Conservation (phyloP, 1,140 invertebrate species). For the Panagrolaimus sp. region DNA sequence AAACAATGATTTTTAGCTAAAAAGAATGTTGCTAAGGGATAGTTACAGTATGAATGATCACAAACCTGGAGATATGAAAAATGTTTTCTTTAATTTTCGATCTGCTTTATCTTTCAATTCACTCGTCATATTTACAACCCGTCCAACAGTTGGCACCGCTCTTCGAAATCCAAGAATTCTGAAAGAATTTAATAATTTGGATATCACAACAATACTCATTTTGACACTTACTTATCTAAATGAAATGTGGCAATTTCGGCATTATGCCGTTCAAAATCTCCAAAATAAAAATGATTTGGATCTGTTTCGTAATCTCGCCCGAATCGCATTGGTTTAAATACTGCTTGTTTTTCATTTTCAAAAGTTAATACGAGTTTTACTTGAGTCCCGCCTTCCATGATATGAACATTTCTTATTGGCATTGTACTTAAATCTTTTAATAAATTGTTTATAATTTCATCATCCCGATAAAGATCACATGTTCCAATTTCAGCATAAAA, state of each 20-base stretch:
- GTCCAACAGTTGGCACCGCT: conserved; percentile 80
- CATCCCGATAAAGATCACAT: conserved; percentile 73
- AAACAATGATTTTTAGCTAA: conserved; percentile 65
- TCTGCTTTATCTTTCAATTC: conserved; percentile 81
- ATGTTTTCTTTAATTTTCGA: conserved; percentile 67
- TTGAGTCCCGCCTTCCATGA: conserved; percentile 93
- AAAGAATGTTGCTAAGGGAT: conserved; percentile 15
- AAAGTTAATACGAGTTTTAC: conserved; percentile 91
- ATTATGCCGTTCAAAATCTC: conserved; percentile 92
- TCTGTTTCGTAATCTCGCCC: conserved; percentile 87
- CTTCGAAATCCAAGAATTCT: conserved; percentile 80
- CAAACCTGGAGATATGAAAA: conserved; percentile 62
- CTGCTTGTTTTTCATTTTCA: conserved; percentile 78
- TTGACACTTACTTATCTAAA: conserved; percentile 76
- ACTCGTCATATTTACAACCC: conserved; percentile 81
- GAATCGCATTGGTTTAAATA: conserved; percentile 99
- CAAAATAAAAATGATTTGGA: conserved; percentile 98
- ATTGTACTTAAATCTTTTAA: conserved; percentile 61
- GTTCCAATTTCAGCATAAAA: conserved; percentile 82
- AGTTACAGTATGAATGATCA: not conserved
- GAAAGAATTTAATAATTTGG: conserved; percentile 48
- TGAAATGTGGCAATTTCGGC: conserved; percentile 98
- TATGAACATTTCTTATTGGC: conserved; percentile 62
- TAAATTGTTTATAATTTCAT: conserved; percentile 72
- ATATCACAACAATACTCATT: not conserved